Percentiles rank a stretch among this genome's conserved stretches.
Conservation (phyloP, 92 coral and sea anemone species). For the Bergia puertoricense region DNA sequence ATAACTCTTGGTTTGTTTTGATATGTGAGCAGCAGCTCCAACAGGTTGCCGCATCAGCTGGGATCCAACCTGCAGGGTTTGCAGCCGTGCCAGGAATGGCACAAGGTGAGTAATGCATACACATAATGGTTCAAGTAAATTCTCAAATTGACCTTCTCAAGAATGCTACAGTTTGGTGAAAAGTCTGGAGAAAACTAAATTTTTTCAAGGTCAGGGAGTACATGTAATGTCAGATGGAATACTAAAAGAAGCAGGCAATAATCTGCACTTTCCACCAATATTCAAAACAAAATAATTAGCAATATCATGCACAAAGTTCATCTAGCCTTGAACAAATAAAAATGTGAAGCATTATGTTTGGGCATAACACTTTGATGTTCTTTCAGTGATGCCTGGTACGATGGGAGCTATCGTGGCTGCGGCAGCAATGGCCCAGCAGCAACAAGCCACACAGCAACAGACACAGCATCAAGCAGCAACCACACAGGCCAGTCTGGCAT, state of each 20-base stretch:
- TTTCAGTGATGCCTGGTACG: constrained; percentile 82
- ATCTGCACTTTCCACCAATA: too few relatives aligned
- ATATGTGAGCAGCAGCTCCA: constrained; percentile 48
- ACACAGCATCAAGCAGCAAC: constrained; percentile 79
- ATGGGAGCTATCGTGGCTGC: constrained; percentile 97
- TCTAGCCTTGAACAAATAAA: too few relatives aligned
- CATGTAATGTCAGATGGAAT: too few relatives aligned
- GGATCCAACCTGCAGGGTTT: constrained; percentile 52
- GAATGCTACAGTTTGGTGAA: too few relatives aligned
- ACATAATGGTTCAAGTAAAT: too few relatives aligned
- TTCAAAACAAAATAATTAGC: too few relatives aligned
- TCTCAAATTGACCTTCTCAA: background rate
- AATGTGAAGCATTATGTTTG: too few relatives aligned
- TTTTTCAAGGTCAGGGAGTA: too few relatives aligned
- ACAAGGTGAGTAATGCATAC: constrained; percentile 34
- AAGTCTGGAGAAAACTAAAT: too few relatives aligned
- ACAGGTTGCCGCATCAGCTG: constrained; percentile 53
- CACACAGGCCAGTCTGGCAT: constrained; percentile 61
- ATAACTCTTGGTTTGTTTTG: constrained; percentile 15
- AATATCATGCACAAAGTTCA: too few relatives aligned
- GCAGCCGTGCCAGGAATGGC: constrained; percentile 62
- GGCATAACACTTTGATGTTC: background rate
- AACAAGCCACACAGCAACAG: constrained; percentile 70
- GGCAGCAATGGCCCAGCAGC: constrained; percentile 79
- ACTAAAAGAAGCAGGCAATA: too few relatives aligned